Conservation (phyloP, 2,797 vertebrate genomes). For the Thamnophis elegans region DNA sequence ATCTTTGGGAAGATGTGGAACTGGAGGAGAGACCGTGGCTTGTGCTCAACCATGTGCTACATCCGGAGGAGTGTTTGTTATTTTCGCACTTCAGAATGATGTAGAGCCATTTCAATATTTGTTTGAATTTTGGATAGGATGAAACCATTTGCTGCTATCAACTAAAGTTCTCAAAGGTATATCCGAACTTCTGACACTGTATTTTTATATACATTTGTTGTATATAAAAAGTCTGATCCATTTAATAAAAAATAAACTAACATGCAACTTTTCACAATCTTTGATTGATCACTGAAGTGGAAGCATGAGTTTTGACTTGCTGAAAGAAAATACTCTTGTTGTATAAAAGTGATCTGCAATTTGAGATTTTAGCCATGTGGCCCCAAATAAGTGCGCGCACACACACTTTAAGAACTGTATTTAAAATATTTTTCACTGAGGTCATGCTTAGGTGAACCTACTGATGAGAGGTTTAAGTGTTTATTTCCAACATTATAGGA, state of each 20-base stretch:
- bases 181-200: not conserved
- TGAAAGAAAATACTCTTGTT: not conserved
- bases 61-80: not conserved
- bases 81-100: not conserved
- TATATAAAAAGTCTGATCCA: too few species aligned
- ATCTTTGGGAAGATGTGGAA: too few species aligned
- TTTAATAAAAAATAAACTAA: not conserved
- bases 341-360: not conserved
- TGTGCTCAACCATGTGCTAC: too few species aligned
- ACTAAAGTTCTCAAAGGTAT: not conserved
- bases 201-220: not conserved
- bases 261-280: not conserved
- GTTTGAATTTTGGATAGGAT: not conserved
- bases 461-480: not conserved
- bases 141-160: not conserved
- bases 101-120: not conserved
- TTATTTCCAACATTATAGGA: not conserved
- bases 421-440: not conserved
- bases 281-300: not conserved
- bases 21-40: too few species aligned
- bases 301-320: not conserved
- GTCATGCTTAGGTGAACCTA: not conserved
- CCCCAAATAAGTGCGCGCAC: not conserved
- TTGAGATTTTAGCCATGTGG: not conserved
- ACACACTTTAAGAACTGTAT: not conserved